phyloP scores from a whole-genome alignment of 2,888 invertebrate species.

The Allolobophora icterica region DNA sequence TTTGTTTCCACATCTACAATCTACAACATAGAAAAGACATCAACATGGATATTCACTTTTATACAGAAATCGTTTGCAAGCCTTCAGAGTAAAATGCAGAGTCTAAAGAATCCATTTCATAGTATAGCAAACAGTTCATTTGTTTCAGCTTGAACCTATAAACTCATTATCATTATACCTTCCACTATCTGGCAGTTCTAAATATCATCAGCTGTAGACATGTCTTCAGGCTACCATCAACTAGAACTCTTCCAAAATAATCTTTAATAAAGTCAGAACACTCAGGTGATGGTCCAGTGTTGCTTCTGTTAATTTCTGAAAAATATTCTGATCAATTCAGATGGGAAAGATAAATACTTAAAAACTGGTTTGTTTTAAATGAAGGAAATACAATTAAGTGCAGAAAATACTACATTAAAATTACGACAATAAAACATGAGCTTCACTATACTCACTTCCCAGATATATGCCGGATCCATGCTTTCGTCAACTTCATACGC shows the following conservation, averaged over 20 bases:
- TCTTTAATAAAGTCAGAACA: not conserved
- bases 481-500: slow-evolving; percentile 52
- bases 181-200: not conserved
- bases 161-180: not conserved
- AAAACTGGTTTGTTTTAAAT: not conserved
- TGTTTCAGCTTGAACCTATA: not conserved
- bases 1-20: slow-evolving; percentile 58
- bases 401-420: not conserved
- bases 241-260: not conserved
- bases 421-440: not conserved
- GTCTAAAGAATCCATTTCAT: not conserved
- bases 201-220: not conserved
- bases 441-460: slow-evolving; percentile 56
- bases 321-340: not conserved
- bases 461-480: slow-evolving; percentile 59
- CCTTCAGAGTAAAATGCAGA: not conserved
- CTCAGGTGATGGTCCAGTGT: not conserved
- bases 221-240: no score
- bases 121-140: not conserved
- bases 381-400: not conserved
- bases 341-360: not conserved
- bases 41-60: not conserved
- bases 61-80: not conserved
- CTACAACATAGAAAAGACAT: slow-evolving; percentile 47
- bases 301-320: not conserved